Evolutionary conservation across 2,888 invertebrate genomes (phyloP).

Genomic region (Catonia carolina): DNA sequence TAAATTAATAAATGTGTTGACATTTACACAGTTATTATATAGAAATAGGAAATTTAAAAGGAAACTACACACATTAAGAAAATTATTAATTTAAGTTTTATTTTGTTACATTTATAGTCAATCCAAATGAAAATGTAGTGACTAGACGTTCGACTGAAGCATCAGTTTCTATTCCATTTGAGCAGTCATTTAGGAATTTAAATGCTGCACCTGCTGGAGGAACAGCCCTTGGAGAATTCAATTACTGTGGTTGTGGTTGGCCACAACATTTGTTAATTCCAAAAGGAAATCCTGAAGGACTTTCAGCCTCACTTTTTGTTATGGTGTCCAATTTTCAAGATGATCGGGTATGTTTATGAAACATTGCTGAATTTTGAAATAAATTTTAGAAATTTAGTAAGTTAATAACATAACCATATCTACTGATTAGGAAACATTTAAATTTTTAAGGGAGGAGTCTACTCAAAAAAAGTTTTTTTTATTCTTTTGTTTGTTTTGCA

Average conservation of each 20-base stretch:
- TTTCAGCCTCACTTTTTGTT: conserved; percentile 39
- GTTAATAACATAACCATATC: no score
- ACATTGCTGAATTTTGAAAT: no score
- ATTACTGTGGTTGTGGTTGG: conserved; percentile 72
- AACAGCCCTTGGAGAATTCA: conserved; percentile 48
- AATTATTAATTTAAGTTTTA: no score
- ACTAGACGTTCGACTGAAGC: conserved; percentile 61
- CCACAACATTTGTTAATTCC: conserved; percentile 44
- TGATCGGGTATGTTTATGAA: conserved; percentile 34
- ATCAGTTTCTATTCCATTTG: conserved; percentile 75
- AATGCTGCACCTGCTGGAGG: conserved; percentile 54
- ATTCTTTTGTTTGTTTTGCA: no score
- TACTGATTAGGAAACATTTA: no score
- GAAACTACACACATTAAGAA: no score
- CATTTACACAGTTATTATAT: no score
- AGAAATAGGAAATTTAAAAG: no score
- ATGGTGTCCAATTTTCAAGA: conserved; percentile 39
- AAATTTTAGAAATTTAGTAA: neutral
- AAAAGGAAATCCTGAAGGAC: conserved; percentile 40
- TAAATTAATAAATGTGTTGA: no score
- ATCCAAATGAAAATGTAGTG: conserved; percentile 40
- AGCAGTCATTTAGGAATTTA: conserved; percentile 68
- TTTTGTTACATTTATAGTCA: no score
- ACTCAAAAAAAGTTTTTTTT: no score
- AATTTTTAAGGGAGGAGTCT: no score